Conservation (phyloP, 1,140 invertebrate species). For the Trichonephila clavata region DNA sequence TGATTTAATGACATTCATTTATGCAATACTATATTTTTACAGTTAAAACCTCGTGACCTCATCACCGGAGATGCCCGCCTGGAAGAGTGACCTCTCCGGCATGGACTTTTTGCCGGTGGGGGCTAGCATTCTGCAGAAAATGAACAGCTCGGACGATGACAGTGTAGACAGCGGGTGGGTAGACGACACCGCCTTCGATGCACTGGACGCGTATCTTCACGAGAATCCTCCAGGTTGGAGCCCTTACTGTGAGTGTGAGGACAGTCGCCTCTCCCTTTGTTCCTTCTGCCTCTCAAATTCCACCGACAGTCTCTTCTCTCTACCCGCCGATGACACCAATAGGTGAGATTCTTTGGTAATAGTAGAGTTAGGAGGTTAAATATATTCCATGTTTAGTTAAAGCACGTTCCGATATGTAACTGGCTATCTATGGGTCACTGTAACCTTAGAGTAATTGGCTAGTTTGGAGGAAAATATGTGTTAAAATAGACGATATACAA, state of each 20-base stretch:
- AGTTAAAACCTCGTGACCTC: neutral
- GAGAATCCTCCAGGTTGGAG: constrained; percentile 69
- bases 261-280: constrained; percentile 52
- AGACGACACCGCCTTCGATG: constrained; percentile 42
- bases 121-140: neutral
- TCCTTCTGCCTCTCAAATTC: constrained; percentile 65
- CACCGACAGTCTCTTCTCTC: neutral
- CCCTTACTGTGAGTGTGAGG: constrained; percentile 58
- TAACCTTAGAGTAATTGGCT: no score
- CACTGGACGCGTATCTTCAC: constrained; percentile 64
- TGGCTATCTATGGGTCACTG: no score
- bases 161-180: constrained; percentile 39
- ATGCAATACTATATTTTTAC: no score
- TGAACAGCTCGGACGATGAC: constrained; percentile 55
- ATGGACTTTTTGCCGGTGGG: constrained; percentile 55
- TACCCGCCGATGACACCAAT: constrained; percentile 43
- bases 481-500: no score
- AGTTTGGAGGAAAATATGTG: no score
- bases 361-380: no score
- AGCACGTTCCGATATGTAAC: no score
- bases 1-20: no score
- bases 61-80: constrained; percentile 17
- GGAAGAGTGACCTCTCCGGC: constrained; percentile 66
- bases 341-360: constrained; percentile 13
- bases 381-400: no score